These are phyloP conservation scores for Danio jaintianensis DNA, from an alignment of 2,797 vertebrate species.

Conservation along the genomic window DNA sequence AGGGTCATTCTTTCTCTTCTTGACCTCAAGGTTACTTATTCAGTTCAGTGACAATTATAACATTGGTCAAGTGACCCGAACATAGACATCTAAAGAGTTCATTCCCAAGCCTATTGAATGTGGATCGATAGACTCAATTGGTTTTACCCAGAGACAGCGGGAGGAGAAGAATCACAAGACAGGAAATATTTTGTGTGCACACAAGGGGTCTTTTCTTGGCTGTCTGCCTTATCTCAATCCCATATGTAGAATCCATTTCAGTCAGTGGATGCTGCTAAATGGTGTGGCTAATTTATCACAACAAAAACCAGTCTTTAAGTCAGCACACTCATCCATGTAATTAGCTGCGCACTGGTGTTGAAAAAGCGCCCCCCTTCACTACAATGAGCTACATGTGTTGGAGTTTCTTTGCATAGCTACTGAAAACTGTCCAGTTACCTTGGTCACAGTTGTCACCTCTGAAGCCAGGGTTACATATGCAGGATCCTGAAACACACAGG, in stretches of 20 bases:
- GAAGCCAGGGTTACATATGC: slow-evolving; percentile 93
- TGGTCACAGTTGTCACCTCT: slow-evolving; percentile 94
- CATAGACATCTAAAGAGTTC: slow-evolving; percentile 90
- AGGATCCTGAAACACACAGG: slow-evolving; percentile 91
- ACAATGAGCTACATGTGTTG: slow-evolving; percentile 23
- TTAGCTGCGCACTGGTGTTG: slow-evolving; percentile 73
- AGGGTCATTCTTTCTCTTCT: slow-evolving; percentile 38
- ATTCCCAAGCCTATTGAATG: slow-evolving; percentile 85
- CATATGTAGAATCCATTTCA: slow-evolving; percentile 55
- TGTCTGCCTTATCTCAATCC: slow-evolving; percentile 19
- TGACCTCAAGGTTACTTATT: slow-evolving; percentile 78
- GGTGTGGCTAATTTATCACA: slow-evolving; percentile 74
- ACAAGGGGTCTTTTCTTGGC: slow-evolving; percentile 35
- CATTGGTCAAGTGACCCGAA: slow-evolving; percentile 86
- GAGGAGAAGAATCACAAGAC: slow-evolving; percentile 61
- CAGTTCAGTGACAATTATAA: slow-evolving; percentile 89
- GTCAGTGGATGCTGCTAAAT: slow-evolving; percentile 66
- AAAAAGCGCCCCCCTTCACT: slow-evolving; percentile 65
- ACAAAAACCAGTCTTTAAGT: slow-evolving; percentile 62
- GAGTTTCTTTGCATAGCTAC: slow-evolving; percentile 14
- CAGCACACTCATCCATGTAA: slow-evolving; percentile 73
- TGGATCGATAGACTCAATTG: slow-evolving; percentile 91
- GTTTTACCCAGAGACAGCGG: slow-evolving; percentile 70
- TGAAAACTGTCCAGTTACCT: slow-evolving; percentile 79
- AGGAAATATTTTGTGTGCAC: slow-evolving; percentile 20